phyloP scores from a whole-genome alignment of 2,113 vertebrate species.

The human region DNA sequence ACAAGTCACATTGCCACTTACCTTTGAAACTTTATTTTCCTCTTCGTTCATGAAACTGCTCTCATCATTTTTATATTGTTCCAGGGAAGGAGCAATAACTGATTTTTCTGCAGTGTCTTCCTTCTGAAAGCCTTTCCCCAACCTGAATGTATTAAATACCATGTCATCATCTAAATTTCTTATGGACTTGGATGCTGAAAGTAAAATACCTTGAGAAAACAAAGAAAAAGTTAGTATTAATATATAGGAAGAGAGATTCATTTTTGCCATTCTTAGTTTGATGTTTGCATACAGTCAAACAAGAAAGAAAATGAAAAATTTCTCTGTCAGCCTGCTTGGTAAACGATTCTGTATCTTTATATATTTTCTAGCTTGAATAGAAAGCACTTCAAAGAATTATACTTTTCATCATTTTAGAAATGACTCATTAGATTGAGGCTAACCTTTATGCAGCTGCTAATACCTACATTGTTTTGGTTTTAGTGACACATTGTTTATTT shows the following conservation, averaged over 20 bases:
- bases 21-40: constrained; percentile 82
- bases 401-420: constrained; percentile 70
- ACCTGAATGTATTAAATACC: constrained; percentile 81
- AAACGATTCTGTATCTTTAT: constrained; percentile 76
- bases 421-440: constrained; percentile 67
- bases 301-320: constrained; percentile 58
- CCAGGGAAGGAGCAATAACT: constrained; percentile 73
- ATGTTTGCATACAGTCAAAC: constrained; percentile 59
- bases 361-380: constrained; percentile 82
- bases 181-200: constrained; percentile 84
- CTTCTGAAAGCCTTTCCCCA: constrained; percentile 80
- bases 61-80: constrained; percentile 82
- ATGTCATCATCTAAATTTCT: constrained; percentile 83
- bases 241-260: constrained; percentile 83
- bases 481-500: constrained; percentile 71
- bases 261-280: constrained; percentile 69
- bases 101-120: constrained; percentile 78
- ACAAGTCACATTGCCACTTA: constrained; percentile 74
- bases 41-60: constrained; percentile 80
- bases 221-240: constrained; percentile 88
- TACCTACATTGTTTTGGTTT: constrained; percentile 74
- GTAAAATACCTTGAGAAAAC: constrained; percentile 87
- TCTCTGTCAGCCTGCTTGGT: constrained; percentile 4
- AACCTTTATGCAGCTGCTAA: constrained; percentile 79
- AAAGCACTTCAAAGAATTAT: constrained; percentile 79